Base-by-base conservation (phyloP, 2,888 invertebrate genomes). In the Eulithis prunata region DNA sequence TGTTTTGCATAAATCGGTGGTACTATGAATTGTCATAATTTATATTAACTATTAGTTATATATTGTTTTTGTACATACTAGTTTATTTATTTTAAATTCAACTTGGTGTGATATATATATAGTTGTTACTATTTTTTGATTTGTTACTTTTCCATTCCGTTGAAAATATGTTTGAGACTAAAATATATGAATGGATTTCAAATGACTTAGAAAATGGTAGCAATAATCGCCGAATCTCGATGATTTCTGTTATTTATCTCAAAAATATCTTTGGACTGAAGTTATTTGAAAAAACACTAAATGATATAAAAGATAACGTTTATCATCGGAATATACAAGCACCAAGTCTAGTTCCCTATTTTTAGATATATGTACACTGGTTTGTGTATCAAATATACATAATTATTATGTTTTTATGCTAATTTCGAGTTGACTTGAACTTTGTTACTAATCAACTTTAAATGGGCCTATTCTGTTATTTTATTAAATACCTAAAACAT, bases 331-430 rank as follows among this genome's bases (percentile, higher is more conserved):
- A 46, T 66, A 63, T 32, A 71, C 66, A 70, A 71, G 62, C 66
- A 57, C 66, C 71, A 68, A 64, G 71, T 69, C 57, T 59, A 68
- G 61, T 67, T 61, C 38, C 46, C 32, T 69, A 73, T 76, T 81
- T 78, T 82, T 85, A 86, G 81, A 80, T 80, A 80, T 64, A 76
- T 89, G 77, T 91, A 91, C 90, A 90, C 86, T 80, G 54, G 78
- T 91, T 90, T 90, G 89, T 89, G 82, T 89, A 90, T 83, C 69
- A 66, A 62, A 75, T 71, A 75, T 84, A 83, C 71, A 70, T 52
- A 32, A 45, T 67, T 70, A 69, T 69, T 76, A 68, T 57, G 41
- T 70, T 72, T 74, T 32, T 68, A 73, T 70, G 47, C 67, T 69
- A 62, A 68, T 69, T 71, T 64, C 36, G 65, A 71, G 59, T 69